A percentile compares a stretch with the other conserved stretches of the same genome.
phyloP scores from a whole-genome alignment of 2,113 vertebrate species.

The Gadus macrocephalus region DNA sequence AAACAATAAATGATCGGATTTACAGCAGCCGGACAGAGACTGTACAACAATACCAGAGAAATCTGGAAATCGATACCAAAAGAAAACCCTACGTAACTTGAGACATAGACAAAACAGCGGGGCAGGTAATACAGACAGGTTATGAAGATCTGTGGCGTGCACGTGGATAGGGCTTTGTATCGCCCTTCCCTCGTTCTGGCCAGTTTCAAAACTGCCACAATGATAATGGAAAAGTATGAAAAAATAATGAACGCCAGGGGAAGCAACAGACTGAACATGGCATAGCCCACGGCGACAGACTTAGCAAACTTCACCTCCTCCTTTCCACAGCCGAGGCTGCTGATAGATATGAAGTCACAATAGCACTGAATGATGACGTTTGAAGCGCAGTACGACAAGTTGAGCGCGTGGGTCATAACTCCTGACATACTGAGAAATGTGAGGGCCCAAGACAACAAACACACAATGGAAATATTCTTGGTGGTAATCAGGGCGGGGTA shows the following conservation, averaged over 20 bases:
- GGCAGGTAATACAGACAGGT: conserved; percentile 67
- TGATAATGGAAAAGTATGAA: conserved; percentile 56
- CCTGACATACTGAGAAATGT: conserved; percentile 34
- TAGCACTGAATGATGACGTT: conserved; percentile 63
- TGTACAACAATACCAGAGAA: conserved; percentile 60
- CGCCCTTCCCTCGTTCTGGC: conserved; percentile 32
- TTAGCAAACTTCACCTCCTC: not conserved
- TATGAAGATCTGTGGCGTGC: conserved; percentile 64
- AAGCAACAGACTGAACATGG: conserved; percentile 59
- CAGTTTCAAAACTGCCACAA: conserved; percentile 46
- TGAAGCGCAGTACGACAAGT: conserved; percentile 53
- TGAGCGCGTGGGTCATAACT: conserved; percentile 13
- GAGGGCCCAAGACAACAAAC: conserved; percentile 47
- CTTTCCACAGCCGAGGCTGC: conserved; percentile 46
- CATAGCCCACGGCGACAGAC: conserved; percentile 17
- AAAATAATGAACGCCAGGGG: conserved; percentile 63
- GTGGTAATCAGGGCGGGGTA: conserved; percentile 56
- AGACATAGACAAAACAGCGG: conserved; percentile 63
- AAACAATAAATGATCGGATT: conserved; percentile 71
- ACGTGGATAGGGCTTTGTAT: conserved; percentile 60
- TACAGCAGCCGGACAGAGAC: conserved; percentile 60
- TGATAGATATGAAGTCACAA: conserved; percentile 56
- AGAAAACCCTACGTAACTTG: conserved; percentile 35
- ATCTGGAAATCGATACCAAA: conserved; percentile 54
- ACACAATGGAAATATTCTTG: conserved; percentile 41